Conservation (phyloP, 2,797 vertebrate species). For the Coluber constrictor region DNA sequence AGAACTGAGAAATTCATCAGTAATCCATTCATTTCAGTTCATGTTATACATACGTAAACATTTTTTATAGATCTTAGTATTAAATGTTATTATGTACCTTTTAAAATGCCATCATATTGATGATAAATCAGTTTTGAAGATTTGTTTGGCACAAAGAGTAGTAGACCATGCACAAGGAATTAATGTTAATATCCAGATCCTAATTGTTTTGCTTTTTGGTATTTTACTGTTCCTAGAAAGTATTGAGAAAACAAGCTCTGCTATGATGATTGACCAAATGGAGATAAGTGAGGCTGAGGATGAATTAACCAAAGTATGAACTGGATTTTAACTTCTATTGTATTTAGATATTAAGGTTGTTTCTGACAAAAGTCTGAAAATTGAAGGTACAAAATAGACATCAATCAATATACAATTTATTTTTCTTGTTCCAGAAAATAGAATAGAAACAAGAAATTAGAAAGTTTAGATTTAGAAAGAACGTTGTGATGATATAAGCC, state of each 20-base stretch:
- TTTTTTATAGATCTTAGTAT: neutral
- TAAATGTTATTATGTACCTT: neutral
- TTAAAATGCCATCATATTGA: neutral
- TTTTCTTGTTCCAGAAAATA: neutral
- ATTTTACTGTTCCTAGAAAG: conserved; percentile 52
- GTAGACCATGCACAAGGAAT: neutral
- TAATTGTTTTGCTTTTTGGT: conserved; percentile 3
- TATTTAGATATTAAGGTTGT: neutral
- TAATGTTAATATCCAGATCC: neutral
- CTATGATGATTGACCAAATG: neutral
- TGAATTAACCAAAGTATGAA: conserved; percentile 54
- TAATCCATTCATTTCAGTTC: neutral
- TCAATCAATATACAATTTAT: neutral
- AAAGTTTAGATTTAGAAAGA: neutral
- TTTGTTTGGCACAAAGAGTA: neutral
- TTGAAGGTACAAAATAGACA: neutral
- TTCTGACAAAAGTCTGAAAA: neutral
- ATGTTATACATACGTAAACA: no score
- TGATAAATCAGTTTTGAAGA: neutral
- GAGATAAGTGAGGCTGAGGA: conserved; percentile 12
- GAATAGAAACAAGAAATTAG: neutral
- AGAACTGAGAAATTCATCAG: neutral
- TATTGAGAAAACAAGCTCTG: neutral
- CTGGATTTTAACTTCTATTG: conserved; percentile 18
- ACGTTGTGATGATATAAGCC: neutral